Conservation (phyloP, 1,140 invertebrate species). For the Popillia japonica region DNA sequence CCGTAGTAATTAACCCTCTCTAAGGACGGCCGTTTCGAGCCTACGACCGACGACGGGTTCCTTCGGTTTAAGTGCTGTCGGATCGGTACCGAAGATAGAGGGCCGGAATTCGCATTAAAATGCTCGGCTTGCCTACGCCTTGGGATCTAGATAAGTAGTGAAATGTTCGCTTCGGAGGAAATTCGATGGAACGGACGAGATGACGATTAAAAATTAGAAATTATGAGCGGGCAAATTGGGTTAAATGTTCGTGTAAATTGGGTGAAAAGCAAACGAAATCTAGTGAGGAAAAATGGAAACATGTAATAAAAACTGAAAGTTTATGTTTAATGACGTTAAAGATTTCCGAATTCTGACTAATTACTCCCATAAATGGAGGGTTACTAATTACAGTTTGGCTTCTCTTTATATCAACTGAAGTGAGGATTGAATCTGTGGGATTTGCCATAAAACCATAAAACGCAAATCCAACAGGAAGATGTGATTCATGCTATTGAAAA, state of each 20-base stretch:
- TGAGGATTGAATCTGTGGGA: no score
- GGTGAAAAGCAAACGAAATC: neutral
- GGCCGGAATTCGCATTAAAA: slow-evolving; percentile 27
- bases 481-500: no score
- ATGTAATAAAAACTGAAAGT: neutral
- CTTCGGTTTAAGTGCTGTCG: slow-evolving; percentile 28
- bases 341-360: neutral
- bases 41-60: neutral
- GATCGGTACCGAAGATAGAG: slow-evolving; percentile 13
- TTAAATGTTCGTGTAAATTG: slow-evolving; percentile 29
- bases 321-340: neutral
- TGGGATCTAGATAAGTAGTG: slow-evolving; percentile 21
- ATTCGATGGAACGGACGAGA: slow-evolving; percentile 21
- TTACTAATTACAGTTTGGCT: no score
- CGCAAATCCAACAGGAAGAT: no score
- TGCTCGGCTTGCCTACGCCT: slow-evolving; percentile 14
- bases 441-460: no score
- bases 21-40: neutral
- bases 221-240: slow-evolving; percentile 22
- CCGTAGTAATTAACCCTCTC: slow-evolving; percentile 24
- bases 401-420: no score
- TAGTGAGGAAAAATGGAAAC: neutral
- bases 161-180: slow-evolving; percentile 2
- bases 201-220: slow-evolving; percentile 32
- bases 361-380: neutral